Percentiles rank a stretch among this genome's conserved stretches.
Conservation (phyloP, 2,888 invertebrate genomes). For the Lochmaea capreae region DNA sequence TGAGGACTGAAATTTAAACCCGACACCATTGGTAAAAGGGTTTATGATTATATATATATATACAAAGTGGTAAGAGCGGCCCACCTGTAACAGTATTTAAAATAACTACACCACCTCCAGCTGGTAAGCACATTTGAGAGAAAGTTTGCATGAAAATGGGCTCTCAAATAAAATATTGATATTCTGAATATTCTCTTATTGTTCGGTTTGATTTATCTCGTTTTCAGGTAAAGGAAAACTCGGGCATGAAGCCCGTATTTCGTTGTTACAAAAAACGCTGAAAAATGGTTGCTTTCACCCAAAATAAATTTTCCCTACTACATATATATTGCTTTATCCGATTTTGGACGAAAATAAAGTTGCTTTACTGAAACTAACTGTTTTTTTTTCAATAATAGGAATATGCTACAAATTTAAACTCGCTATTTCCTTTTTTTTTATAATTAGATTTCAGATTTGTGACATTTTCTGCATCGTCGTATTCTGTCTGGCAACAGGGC, state of each 20-base stretch:
- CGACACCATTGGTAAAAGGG: no score
- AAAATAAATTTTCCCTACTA: constrained; percentile 9
- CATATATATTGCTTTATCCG: not conserved
- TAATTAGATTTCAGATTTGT: constrained; percentile 17
- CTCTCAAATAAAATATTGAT: constrained; percentile 30
- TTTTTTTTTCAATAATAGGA: not conserved
- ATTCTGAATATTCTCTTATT: constrained; percentile 26
- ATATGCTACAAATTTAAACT: not conserved
- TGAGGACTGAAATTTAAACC: no score
- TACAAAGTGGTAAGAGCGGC: no score
- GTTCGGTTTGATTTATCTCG: constrained; percentile 31
- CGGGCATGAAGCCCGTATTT: constrained; percentile 16
- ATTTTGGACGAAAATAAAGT: not conserved
- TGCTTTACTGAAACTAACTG: not conserved
- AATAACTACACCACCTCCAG: no score
- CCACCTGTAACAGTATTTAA: no score
- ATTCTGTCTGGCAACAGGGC: constrained; percentile 16
- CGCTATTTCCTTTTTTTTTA: constrained; percentile 2
- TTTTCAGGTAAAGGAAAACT: constrained; percentile 18
- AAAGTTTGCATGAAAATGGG: constrained; percentile 18
- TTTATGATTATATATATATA: no score
- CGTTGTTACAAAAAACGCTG: not conserved
- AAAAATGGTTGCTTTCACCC: constrained; percentile 24
- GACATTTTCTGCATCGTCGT: constrained; percentile 13
- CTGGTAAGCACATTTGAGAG: not conserved